Conservation (phyloP, 2,113 vertebrate genomes). For the Oceanites oceanicus region DNA sequence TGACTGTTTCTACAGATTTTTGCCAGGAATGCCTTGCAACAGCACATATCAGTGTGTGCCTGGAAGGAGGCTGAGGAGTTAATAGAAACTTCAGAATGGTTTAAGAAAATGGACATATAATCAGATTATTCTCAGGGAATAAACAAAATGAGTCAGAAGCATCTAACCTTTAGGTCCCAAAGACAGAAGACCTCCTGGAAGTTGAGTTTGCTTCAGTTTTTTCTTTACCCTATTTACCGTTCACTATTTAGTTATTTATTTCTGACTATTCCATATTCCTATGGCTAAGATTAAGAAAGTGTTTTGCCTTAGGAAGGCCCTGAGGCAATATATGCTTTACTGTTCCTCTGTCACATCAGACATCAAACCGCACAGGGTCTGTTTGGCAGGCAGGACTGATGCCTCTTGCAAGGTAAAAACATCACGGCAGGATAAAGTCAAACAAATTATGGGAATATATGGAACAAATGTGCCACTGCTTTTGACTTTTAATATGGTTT, state of each 20-base stretch:
- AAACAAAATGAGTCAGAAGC: background rate
- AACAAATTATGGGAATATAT: background rate
- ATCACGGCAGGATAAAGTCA: background rate
- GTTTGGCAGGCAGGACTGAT: background rate
- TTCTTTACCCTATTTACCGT: background rate
- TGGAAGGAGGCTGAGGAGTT: background rate
- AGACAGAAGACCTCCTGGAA: background rate
- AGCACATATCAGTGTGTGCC: rapidly evolving
- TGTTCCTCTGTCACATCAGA: background rate
- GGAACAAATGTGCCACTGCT: background rate
- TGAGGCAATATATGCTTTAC: background rate
- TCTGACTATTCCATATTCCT: background rate
- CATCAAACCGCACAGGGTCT: background rate
- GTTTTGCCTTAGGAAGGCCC: background rate
- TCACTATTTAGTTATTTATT: background rate
- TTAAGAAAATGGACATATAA: background rate
- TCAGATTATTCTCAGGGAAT: background rate
- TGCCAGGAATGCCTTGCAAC: background rate
- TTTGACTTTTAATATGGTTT: background rate
- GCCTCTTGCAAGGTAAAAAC: background rate
- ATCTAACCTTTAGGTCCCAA: background rate
- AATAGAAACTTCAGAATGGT: background rate
- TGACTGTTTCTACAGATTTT: background rate
- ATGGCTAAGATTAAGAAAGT: background rate
- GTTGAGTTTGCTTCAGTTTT: background rate